Evolutionary conservation across 2,113 vertebrate genomes (phyloP).

Genomic region (Eleginops maclovinus): DNA sequence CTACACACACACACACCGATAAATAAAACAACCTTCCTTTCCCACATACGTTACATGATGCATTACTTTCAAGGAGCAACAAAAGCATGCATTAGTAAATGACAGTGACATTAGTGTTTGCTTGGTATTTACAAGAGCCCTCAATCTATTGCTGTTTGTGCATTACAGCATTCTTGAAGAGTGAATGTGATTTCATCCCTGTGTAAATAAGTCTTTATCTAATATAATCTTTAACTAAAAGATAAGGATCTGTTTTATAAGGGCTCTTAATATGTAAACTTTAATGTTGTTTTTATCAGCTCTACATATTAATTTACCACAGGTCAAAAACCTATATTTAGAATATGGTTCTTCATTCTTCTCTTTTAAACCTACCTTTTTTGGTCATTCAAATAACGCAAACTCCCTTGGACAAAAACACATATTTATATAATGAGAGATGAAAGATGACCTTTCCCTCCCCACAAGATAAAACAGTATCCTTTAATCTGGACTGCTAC

Average conservation of each 20-base stretch:
- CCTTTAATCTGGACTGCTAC: slow-evolving; percentile 66
- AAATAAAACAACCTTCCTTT: slow-evolving; percentile 28
- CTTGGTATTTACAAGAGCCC: slow-evolving; percentile 3
- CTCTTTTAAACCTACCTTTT: not conserved
- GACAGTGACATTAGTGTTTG: slow-evolving; percentile 3
- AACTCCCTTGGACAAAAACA: slow-evolving; percentile 2
- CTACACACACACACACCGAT: slow-evolving; percentile 26
- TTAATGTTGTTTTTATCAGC: not conserved
- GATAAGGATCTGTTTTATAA: not conserved
- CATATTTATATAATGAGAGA: slow-evolving; percentile 61
- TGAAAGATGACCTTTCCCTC: slow-evolving; percentile 71
- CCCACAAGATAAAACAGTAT: slow-evolving; percentile 60
- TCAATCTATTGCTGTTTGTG: slow-evolving; percentile 1
- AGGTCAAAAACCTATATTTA: slow-evolving; percentile 1
- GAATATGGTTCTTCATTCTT: not conserved
- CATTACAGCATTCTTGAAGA: not conserved
- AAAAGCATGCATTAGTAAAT: not conserved
- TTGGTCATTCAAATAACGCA: not conserved
- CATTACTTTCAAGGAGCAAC: slow-evolving; percentile 27
- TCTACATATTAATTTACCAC: not conserved
- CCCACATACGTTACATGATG: slow-evolving; percentile 27
- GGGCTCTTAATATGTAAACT: not conserved
- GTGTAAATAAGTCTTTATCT: not conserved
- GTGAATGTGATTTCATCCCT: not conserved
- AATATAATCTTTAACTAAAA: not conserved